These are phyloP conservation scores for Drosophila trichaetosa DNA, from an alignment of 2,888 invertebrate species.

Conservation along the genomic window DNA sequence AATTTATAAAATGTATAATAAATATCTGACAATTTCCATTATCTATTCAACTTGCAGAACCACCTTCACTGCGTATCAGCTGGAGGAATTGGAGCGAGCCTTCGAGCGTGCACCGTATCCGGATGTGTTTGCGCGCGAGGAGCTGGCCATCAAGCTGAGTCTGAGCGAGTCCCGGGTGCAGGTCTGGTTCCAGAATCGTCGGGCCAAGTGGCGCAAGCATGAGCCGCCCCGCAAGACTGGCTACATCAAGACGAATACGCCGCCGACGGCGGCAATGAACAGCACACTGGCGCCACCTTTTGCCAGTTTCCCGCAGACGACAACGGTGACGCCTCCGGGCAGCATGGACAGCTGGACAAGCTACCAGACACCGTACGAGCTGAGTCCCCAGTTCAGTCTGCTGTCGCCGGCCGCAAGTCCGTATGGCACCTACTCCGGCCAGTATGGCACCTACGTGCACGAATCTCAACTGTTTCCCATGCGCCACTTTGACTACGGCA, in stretches of 20 bases:
- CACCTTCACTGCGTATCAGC: conserved; percentile 97
- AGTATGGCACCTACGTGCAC: conserved; percentile 89
- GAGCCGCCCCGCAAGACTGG: conserved; percentile 96
- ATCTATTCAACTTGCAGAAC: conserved; percentile 88
- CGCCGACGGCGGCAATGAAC: conserved; percentile 86
- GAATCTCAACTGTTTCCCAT: conserved; percentile 91
- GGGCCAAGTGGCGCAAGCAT: conserved; percentile 97
- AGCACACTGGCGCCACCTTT: conserved; percentile 86
- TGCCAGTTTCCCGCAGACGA: conserved; percentile 87
- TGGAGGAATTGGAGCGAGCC: conserved; percentile 96
- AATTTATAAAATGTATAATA: neutral
- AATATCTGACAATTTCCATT: neutral
- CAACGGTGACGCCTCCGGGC: conserved; percentile 86
- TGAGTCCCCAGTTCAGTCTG: conserved; percentile 90
- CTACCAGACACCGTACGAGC: conserved; percentile 91
- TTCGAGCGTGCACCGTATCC: conserved; percentile 98
- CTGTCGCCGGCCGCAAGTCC: conserved; percentile 89
- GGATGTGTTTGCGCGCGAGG: conserved; percentile 97
- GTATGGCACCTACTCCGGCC: conserved; percentile 88
- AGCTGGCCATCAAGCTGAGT: conserved; percentile 94
- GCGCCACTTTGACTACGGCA: conserved; percentile 85
- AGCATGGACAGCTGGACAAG: conserved; percentile 92
- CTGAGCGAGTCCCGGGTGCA: conserved; percentile 92
- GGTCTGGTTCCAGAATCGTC: conserved; percentile 88
- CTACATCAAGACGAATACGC: conserved; percentile 90